Evolutionary conservation across 2,888 invertebrate genomes (phyloP).

Genomic region (Sinhomidia bicolor): DNA sequence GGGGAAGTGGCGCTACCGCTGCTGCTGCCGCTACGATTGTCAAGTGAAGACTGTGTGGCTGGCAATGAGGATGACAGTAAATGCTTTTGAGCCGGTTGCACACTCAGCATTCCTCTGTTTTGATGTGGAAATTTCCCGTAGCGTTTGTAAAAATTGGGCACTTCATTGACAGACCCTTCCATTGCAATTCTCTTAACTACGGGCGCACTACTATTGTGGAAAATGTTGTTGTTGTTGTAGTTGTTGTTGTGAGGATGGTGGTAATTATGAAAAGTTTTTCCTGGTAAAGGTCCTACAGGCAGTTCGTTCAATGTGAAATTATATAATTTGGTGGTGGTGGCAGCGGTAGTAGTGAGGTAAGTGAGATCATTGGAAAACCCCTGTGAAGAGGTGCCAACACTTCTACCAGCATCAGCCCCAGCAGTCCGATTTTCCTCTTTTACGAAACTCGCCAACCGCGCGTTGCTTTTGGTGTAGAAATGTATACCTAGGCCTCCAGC

Average conservation of each 20-base stretch:
- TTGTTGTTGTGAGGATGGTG: too few species aligned
- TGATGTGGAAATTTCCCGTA: slow-evolving; percentile 62
- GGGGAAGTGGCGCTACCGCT: neutral
- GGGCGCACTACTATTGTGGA: neutral
- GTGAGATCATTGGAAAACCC: slow-evolving; percentile 23
- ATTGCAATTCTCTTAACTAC: slow-evolving; percentile 40
- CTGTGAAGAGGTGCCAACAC: slow-evolving; percentile 6
- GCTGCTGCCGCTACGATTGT: neutral
- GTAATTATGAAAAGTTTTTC: slow-evolving; percentile 1
- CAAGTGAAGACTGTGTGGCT: neutral
- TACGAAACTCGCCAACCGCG: neutral
- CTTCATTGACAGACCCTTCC: slow-evolving; percentile 63
- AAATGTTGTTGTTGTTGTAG: neutral
- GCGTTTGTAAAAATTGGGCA: slow-evolving; percentile 59
- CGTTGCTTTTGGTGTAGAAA: slow-evolving; percentile 62
- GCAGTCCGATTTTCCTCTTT: neutral
- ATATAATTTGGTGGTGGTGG: neutral
- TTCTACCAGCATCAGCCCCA: neutral
- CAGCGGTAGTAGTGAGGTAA: neutral
- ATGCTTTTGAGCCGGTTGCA: neutral
- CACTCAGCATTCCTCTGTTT: neutral
- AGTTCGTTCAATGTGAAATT: slow-evolving; percentile 57
- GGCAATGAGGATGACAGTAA: neutral
- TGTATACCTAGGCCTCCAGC: slow-evolving; percentile 71
- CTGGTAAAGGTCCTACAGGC: slow-evolving; percentile 21